Evolutionary conservation across 2,888 invertebrate genomes (phyloP).

Genomic region (Ormyrus nitidulus): DNA sequence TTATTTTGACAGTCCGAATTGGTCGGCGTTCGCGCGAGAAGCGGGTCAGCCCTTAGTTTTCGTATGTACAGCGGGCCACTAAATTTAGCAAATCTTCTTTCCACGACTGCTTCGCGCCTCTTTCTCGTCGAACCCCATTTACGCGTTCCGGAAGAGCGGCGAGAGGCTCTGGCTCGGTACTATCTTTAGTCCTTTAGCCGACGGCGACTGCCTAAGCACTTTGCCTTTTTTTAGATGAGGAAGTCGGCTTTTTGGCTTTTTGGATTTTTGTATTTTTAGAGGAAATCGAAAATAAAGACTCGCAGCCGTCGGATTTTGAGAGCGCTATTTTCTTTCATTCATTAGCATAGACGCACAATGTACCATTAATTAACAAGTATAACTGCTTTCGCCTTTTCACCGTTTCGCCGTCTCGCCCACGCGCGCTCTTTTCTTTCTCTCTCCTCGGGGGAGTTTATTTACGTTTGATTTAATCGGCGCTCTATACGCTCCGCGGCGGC

Average conservation of each 20-base stretch:
- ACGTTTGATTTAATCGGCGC: conserved; percentile 69
- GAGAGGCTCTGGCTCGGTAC: conserved; percentile 45
- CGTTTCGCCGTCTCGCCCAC: neutral
- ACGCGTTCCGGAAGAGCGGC: conserved; percentile 56
- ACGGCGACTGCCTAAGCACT: conserved; percentile 4
- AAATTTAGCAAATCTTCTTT: conserved; percentile 64
- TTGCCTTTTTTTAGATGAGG: neutral
- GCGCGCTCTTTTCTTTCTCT: neutral
- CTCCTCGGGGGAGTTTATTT: conserved; percentile 66
- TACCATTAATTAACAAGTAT: neutral
- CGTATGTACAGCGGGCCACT: conserved; percentile 53
- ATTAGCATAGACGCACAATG: conserved; percentile 1
- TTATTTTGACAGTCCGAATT: neutral
- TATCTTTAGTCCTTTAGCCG: conserved; percentile 59
- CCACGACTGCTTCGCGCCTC: conserved; percentile 51
- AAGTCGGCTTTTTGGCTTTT: conserved; percentile 2
- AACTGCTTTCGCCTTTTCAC: conserved; percentile 12
- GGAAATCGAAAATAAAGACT: neutral
- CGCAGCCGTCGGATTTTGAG: neutral
- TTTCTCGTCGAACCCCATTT: conserved; percentile 54
- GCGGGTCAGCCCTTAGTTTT: conserved; percentile 62
- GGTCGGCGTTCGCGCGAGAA: conserved; percentile 36
- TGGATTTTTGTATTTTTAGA: neutral
- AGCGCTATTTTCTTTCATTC: conserved; percentile 25
- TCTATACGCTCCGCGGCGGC: conserved; percentile 35